Evolutionary conservation across 2,113 vertebrate genomes (phyloP), one percentile per base, ranked within the genome.

Genomic region (Cephalopterus ornatus): DNA sequence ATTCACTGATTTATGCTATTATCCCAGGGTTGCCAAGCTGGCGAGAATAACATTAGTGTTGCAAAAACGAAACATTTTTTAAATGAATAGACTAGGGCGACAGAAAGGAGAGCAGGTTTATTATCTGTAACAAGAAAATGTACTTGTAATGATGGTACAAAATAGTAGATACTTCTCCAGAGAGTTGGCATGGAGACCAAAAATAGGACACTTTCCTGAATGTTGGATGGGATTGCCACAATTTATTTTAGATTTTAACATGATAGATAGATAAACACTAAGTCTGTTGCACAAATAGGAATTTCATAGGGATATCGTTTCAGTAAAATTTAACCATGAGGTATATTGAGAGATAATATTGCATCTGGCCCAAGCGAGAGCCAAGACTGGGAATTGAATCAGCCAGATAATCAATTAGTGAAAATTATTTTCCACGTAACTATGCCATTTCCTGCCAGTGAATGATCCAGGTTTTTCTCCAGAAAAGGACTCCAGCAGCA

Each of bases 21-120:
- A 97, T 98, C 80, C 83, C 83, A 65, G 46, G 96, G 94, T 97
- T 95, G 85, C 96, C 89, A 95, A 37, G 95, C 84, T 80, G 82
- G 86, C 55, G 84, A 96, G 85, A 95, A 81, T 74, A 95, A 93
- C 94, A 82, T 90, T 82, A 74, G 56, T 33, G 82, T 59, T 74
- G 63, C 77, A 96, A 97, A 96, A 94, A 81, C 70, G 92, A 90
- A 95, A 83, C 85, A 39, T 53, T 92, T 96, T 97, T 97, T 82
- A 95, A 96, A 96, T 96, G 42, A 94, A 97, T 86, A 92, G 94
- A 88, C 71, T 41, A 66, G 65, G 63, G 87, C 6, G 1, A 93
- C 84, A 88, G 52, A 63, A 73, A 67, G 46, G 82, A 95, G 53
- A 95, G 93, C 39, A 42, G 72, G 81, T 81, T 95, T 97, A 94